A percentile compares a stretch with the other conserved stretches of the same genome.
Evolutionary conservation across 2,888 invertebrate species (phyloP).

Genomic region (Teleiodes luculella): DNA sequence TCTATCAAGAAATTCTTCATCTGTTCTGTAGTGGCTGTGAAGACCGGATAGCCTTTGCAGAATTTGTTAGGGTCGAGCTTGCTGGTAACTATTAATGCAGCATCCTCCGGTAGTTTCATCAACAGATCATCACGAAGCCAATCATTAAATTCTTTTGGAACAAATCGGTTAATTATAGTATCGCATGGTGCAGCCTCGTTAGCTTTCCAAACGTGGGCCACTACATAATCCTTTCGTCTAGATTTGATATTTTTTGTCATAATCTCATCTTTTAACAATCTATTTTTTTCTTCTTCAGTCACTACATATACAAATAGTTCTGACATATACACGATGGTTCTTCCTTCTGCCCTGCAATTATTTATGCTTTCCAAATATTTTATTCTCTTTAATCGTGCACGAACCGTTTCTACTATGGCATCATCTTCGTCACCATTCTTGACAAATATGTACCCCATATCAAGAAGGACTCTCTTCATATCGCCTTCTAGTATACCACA

Average conservation of each 20-base stretch:
- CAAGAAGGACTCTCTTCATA: not conserved
- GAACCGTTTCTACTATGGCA: not conserved
- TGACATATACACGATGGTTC: not conserved
- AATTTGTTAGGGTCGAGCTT: not conserved
- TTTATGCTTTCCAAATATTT: not conserved
- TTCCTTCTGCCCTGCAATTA: not conserved
- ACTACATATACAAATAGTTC: not conserved
- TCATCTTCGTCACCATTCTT: not conserved
- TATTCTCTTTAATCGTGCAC: not conserved
- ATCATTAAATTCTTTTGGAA: not conserved
- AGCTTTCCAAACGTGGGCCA: not conserved
- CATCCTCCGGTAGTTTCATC: not conserved
- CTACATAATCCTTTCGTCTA: no score
- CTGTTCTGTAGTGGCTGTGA: not conserved
- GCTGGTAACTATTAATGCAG: not conserved
- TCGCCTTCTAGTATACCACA: not conserved
- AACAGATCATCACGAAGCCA: not conserved
- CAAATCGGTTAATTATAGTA: not conserved
- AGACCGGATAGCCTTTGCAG: not conserved
- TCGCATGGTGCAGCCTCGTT: not conserved
- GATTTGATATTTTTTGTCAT: no score
- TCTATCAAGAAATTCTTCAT: not conserved
- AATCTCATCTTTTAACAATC: not conserved
- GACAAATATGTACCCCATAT: not conserved
- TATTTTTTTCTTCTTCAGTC: not conserved